These are phyloP conservation scores for Anodontia alba DNA, from an alignment of 2,888 invertebrate genomes.

Conservation along the genomic window DNA sequence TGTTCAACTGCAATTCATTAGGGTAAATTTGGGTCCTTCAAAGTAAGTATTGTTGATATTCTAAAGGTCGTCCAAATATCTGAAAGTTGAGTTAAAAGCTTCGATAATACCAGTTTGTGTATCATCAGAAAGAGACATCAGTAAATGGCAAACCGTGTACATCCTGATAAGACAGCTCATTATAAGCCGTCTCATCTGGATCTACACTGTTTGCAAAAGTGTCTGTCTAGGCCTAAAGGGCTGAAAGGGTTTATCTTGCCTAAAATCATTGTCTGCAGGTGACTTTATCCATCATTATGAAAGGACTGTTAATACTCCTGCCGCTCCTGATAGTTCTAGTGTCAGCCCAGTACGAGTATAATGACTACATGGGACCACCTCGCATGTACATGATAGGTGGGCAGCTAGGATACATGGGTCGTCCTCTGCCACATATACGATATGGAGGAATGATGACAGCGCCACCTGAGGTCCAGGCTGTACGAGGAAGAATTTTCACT, in stretches of 20 bases:
- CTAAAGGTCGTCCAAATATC: background rate
- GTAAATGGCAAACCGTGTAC: too few relatives aligned
- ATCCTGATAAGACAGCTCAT: too few relatives aligned
- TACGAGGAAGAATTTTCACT: background rate
- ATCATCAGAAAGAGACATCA: conserved; percentile 2
- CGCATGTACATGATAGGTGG: conserved; percentile 5
- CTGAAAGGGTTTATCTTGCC: too few relatives aligned
- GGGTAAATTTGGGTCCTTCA: background rate
- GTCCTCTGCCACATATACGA: background rate
- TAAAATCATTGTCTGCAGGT: too few relatives aligned
- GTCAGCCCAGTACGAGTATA: background rate
- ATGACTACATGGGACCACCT: background rate
- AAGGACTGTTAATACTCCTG: background rate
- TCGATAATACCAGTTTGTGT: background rate
- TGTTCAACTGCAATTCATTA: background rate
- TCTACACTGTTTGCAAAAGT: too few relatives aligned
- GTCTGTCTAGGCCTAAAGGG: too few relatives aligned
- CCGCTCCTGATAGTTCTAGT: background rate
- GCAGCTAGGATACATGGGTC: background rate
- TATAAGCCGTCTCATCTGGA: too few relatives aligned
- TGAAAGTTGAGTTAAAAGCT: background rate
- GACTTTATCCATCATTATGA: too few relatives aligned
- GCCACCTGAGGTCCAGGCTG: background rate
- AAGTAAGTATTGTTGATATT: background rate
- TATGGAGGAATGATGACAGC: background rate